phyloP scores from a whole-genome alignment of 2,797 vertebrate genomes.

The Siniperca undulata region DNA sequence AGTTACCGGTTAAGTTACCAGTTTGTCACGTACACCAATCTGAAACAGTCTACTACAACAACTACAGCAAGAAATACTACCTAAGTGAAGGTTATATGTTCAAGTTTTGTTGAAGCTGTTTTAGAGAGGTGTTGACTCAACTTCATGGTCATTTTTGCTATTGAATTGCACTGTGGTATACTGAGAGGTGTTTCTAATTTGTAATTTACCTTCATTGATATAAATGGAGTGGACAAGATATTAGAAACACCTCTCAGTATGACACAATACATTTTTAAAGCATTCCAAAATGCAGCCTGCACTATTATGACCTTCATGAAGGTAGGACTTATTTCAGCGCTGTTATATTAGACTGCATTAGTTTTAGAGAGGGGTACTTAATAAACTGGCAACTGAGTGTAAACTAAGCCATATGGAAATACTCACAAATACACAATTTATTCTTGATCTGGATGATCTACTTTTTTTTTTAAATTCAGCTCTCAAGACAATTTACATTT shows the following conservation, averaged over 20 bases:
- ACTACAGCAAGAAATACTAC: too few species aligned
- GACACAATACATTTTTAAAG: not conserved
- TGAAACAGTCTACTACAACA: not conserved
- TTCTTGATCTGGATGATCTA: not conserved
- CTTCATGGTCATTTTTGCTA: not conserved
- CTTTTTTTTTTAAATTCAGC: not conserved
- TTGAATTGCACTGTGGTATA: too few species aligned
- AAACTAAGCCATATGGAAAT: not conserved
- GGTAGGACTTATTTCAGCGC: not conserved
- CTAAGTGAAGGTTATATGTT: not conserved
- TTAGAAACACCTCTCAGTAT: too few species aligned
- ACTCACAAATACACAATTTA: not conserved
- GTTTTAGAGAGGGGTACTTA: not conserved
- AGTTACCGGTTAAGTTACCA: not conserved
- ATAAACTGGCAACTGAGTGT: not conserved
- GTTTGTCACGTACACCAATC: not conserved
- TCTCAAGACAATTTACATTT: too few species aligned
- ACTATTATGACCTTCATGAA: not conserved
- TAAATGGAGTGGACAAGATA: too few species aligned
- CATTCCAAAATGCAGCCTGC: not conserved
- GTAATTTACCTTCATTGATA: too few species aligned
- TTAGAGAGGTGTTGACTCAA: not conserved
- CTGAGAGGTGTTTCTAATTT: too few species aligned
- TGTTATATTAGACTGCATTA: not conserved
- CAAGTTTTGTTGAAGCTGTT: not conserved